Evolutionary conservation across 2,888 invertebrate genomes (phyloP).

Genomic region (Vannuccia rotundouncinata): DNA sequence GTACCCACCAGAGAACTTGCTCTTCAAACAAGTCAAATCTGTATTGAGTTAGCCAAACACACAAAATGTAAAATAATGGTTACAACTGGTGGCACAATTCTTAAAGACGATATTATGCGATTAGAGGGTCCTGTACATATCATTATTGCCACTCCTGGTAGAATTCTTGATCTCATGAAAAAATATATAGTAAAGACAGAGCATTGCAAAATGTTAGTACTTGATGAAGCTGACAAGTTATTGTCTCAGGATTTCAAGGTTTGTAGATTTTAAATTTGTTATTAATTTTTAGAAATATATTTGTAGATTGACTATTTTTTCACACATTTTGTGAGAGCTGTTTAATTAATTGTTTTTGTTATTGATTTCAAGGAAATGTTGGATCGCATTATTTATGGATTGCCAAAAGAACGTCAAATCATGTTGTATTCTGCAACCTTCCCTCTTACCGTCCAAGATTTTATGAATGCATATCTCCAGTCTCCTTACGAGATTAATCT

Average conservation of each 20-base stretch:
- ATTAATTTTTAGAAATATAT: neutral
- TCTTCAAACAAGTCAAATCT: constrained; percentile 97
- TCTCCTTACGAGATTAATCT: constrained; percentile 95
- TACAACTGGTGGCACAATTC: constrained; percentile 89
- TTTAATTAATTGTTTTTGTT: neutral
- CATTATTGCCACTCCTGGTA: constrained; percentile 96
- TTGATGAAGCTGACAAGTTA: constrained; percentile 98
- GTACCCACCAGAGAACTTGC: constrained; percentile 97
- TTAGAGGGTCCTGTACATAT: constrained; percentile 95
- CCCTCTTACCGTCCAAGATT: constrained; percentile 93
- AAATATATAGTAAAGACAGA: constrained; percentile 88
- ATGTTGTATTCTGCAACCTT: constrained; percentile 97
- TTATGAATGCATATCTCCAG: constrained; percentile 91
- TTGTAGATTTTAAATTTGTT: neutral
- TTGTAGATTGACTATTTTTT: neutral
- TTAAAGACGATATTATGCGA: constrained; percentile 95
- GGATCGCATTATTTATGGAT: constrained; percentile 84
- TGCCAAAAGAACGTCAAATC: constrained; percentile 92
- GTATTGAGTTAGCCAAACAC: constrained; percentile 95
- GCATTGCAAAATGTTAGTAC: constrained; percentile 87
- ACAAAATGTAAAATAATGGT: constrained; percentile 94
- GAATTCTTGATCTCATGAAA: constrained; percentile 98
- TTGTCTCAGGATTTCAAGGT: constrained; percentile 92
- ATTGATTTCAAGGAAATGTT: constrained; percentile 71
- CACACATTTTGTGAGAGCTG: neutral